A percentile compares a stretch with the other conserved stretches of the same genome.
These are phyloP conservation scores for Papilio xuthus DNA, from an alignment of 1,140 invertebrate genomes.

Conservation along the genomic window DNA sequence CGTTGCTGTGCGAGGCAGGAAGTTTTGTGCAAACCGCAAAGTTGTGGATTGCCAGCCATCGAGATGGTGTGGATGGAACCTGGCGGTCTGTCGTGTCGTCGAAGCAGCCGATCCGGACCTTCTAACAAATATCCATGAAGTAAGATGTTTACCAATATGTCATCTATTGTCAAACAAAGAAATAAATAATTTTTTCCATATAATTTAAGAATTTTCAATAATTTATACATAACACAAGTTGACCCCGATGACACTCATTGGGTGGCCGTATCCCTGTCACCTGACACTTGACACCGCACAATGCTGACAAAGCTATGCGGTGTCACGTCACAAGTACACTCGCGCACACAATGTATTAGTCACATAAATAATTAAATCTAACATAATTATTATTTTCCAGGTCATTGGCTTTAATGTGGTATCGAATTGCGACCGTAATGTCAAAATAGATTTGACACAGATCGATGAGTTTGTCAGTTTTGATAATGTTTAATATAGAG, in stretches of 20 bases:
- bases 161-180: no score
- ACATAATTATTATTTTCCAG: slow-evolving; percentile 22
- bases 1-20: no score
- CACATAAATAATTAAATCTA: neutral
- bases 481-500: neutral
- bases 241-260: slow-evolving; percentile 19
- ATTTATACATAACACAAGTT: slow-evolving; percentile 6
- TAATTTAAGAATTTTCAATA: neutral
- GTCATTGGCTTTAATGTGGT: neutral
- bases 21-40: no score
- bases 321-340: slow-evolving; percentile 26
- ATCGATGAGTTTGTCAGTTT: neutral
- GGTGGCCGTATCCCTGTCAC: slow-evolving; percentile 26
- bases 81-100: no score
- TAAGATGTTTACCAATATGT: no score
- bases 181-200: neutral
- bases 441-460: slow-evolving; percentile 20
- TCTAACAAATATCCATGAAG: no score
- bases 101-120: no score
- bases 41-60: no score
- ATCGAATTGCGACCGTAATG: slow-evolving; percentile 7
- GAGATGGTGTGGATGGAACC: no score
- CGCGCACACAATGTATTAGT: slow-evolving; percentile 27
- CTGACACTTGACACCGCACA: slow-evolving; percentile 32
- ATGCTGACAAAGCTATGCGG: slow-evolving; percentile 18